Evolutionary conservation across 2,797 vertebrate species (phyloP), one percentile per base, ranked within the genome.

Genomic region (Cottoperca gobio): DNA sequence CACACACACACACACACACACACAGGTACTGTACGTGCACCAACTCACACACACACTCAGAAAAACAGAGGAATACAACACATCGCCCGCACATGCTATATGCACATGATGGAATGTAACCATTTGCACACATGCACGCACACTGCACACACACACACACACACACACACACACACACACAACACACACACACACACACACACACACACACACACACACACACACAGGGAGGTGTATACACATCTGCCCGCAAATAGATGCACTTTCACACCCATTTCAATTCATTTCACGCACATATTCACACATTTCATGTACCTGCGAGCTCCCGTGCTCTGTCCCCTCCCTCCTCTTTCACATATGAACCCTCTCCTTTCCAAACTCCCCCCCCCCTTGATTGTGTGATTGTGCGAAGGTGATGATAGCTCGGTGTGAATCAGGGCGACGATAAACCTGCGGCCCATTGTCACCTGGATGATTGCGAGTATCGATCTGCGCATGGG

Each of bases 191-290:
- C 53, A 50, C 21, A 39, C 43, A 46, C 24, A 62, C 49, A 58
- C 54, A 55, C 54, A 79, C 60, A 82, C 49, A 68, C 72, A 60
- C 76, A 65, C 57, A 40, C 66, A 72, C 65, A 79, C 45, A 78
- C 76, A 90, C 83, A 88, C 70, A 64, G 65, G 66, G 67, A 50
- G 74, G 79, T 65, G 62, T 71, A 19, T 70, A 70, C 48, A 71
- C 83, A 81, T 86, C 80, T 60, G 58, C 73, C 86, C 46, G 71
- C 81, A 86, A 91, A 90, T 84, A 90, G 89, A 92, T 92, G 89
- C 90, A 91, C 89, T 91, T 92, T 93, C 90, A 91, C 89, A 90
- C 86, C 88, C 88, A 89, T 92, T 92, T 92, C 90, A 91, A 93
- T 92, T 90, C 88, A 92, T 92, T 92, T 92, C 92, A 92, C 81